phyloP scores from a whole-genome alignment of 2,888 invertebrate species.

The Blastobasis lacticolella region DNA sequence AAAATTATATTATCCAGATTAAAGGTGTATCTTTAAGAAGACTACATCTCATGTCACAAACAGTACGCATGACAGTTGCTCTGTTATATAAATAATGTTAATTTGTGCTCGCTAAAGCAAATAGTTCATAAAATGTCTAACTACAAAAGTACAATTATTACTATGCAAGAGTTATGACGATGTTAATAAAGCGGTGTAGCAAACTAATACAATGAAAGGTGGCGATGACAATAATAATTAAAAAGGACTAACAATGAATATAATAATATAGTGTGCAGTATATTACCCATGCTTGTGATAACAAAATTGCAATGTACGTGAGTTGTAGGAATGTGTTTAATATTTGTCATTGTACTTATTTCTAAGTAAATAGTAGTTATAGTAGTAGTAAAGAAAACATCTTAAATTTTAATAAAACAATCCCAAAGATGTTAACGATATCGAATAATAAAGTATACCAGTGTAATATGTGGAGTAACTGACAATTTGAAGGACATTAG shows the following conservation, averaged over 20 bases:
- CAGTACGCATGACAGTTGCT: constrained; percentile 73
- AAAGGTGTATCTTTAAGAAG: constrained; percentile 32
- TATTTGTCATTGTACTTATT: background rate
- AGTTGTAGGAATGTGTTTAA: constrained; percentile 19
- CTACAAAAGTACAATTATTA: constrained; percentile 25
- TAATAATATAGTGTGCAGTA: constrained; percentile 16
- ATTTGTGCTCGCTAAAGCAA: constrained; percentile 59
- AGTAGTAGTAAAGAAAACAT: constrained; percentile 57
- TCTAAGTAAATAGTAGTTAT: constrained; percentile 4
- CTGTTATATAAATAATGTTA: constrained; percentile 45
- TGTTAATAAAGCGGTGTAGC: constrained; percentile 46
- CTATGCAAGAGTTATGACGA: constrained; percentile 22
- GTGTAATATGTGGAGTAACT: constrained; percentile 61
- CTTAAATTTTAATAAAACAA: constrained; percentile 40
- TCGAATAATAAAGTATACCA: constrained; percentile 18
- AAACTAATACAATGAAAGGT: constrained; percentile 24
- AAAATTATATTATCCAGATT: constrained; percentile 22
- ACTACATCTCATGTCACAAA: constrained; percentile 43
- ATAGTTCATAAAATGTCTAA: constrained; percentile 39
- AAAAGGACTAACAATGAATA: constrained; percentile 11
- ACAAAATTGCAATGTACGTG: constrained; percentile 7
- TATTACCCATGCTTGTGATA: constrained; percentile 16
- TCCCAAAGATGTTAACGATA: constrained; percentile 25
- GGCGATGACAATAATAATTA: constrained; percentile 21
- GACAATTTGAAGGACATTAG: constrained; percentile 48